phyloP scores from a whole-genome alignment of 2,113 vertebrate genomes.

The Perca fluviatilis region DNA sequence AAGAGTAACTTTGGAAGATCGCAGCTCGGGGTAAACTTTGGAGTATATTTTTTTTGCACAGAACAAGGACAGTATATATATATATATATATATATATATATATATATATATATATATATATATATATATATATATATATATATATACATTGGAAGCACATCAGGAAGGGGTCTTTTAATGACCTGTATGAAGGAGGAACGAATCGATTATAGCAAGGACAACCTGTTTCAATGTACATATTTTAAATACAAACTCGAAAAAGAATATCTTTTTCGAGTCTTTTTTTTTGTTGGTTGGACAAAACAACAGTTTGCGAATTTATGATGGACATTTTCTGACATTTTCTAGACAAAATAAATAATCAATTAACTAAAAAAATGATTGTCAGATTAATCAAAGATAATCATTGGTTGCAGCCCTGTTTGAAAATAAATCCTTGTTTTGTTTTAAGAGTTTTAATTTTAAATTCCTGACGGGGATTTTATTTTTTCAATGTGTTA shows the following conservation, averaged over 20 bases:
- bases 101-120: too few relatives aligned
- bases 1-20: too few relatives aligned
- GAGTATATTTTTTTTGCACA: too few relatives aligned
- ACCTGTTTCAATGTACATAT: too few relatives aligned
- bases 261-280: neutral
- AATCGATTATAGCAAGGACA: too few relatives aligned
- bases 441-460: constrained; percentile 33
- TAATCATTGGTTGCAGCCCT: neutral
- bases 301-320: neutral
- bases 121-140: too few relatives aligned
- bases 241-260: neutral
- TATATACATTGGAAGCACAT: too few relatives aligned
- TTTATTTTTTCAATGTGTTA: neutral
- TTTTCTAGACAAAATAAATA: neutral
- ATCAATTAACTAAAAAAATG: neutral
- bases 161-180: too few relatives aligned
- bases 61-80: too few relatives aligned
- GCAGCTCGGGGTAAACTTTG: too few relatives aligned
- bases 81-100: too few relatives aligned
- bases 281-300: neutral
- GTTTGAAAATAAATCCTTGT: neutral
- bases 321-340: neutral
- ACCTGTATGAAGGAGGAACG: too few relatives aligned
- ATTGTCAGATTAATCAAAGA: neutral
- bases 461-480: constrained; percentile 16